Conservation (phyloP, 2,888 invertebrate species). For the Parnassius mnemosyne region DNA sequence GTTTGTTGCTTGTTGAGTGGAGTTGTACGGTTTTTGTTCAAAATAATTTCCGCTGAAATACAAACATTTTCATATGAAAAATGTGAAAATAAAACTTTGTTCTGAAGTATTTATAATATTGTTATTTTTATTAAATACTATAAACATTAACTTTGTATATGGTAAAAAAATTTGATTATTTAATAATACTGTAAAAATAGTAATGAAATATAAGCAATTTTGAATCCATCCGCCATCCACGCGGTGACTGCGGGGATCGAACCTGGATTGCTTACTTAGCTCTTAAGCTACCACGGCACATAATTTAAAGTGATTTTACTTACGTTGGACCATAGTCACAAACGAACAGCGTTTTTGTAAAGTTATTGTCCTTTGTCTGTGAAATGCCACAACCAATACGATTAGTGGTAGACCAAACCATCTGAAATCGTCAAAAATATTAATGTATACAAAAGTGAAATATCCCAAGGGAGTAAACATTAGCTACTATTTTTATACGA, state of each 20-base stretch:
- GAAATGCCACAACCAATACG: slow-evolving; percentile 22
- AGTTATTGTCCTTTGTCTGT: slow-evolving; percentile 9
- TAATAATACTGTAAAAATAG: no score
- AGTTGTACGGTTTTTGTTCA: slow-evolving; percentile 22
- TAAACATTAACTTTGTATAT: not conserved
- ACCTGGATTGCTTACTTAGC: no score
- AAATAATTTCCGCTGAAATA: slow-evolving; percentile 24
- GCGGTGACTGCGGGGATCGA: no score
- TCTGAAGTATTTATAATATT: not conserved
- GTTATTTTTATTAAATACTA: not conserved
- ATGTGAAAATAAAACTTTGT: not conserved
- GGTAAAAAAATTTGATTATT: no score
- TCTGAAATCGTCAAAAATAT: no score
- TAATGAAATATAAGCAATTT: no score
- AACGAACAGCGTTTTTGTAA: slow-evolving; percentile 18
- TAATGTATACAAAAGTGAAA: no score
- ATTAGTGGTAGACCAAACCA: slow-evolving; percentile 20
- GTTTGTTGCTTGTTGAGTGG: not conserved
- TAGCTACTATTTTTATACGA: no score
- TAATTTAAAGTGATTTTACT: not conserved
- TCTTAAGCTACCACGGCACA: no score
- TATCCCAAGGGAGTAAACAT: no score
- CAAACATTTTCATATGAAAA: not conserved
- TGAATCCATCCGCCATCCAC: no score
- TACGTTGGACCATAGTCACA: slow-evolving; percentile 24